Conservation (phyloP, 2,113 vertebrate genomes). For the cattle (Bos taurus) region DNA sequence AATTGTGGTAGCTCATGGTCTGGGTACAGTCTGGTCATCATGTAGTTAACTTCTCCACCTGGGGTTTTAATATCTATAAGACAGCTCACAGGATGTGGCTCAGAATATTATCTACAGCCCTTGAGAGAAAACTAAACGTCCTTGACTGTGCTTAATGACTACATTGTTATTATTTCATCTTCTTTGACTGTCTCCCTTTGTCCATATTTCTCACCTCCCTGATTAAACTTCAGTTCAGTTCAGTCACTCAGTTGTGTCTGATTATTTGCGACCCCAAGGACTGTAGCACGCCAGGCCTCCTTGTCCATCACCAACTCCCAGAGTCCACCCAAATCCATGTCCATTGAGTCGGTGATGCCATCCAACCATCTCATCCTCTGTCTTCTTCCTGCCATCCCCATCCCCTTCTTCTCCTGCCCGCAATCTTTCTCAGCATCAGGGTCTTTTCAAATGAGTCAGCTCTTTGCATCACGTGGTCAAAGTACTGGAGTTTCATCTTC, state of each 20-base stretch:
- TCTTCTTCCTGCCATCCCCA: no score
- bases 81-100: background rate
- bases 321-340: background rate
- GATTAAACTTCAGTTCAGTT: background rate
- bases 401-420: background rate
- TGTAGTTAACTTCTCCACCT: background rate
- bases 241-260: fast-evolving
- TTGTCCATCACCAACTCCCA: background rate
- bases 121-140: background rate
- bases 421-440: background rate
- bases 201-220: background rate
- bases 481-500: background rate
- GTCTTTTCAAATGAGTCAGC: background rate
- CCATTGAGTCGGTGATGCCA: background rate
- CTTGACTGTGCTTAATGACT: background rate
- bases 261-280: fast-evolving
- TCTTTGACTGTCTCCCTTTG: background rate
- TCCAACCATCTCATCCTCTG: background rate
- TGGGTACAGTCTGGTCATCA: background rate
- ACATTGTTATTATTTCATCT: background rate
- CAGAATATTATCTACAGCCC: background rate
- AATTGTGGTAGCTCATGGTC: background rate
- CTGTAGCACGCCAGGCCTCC: fast-evolving
- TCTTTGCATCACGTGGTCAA: background rate
- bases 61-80: background rate